These are phyloP conservation scores for Campopleginae sp. DNA, from an alignment of 2,888 invertebrate species.

Conservation along the genomic window DNA sequence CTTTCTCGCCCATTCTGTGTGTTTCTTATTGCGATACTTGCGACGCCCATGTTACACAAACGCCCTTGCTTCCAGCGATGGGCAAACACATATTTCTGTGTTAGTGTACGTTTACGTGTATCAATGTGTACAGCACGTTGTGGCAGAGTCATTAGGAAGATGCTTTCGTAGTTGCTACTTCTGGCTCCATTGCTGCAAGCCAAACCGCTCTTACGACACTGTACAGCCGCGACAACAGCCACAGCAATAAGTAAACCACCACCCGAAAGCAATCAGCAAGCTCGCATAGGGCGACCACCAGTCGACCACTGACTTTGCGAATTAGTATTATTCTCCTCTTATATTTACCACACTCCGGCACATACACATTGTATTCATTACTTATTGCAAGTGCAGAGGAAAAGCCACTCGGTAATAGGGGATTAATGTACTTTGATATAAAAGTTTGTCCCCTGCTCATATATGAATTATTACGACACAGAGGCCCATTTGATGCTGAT, in stretches of 20 bases:
- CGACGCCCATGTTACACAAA: slow-evolving; percentile 57
- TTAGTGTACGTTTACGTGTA: slow-evolving; percentile 24
- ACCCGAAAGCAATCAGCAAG: slow-evolving; percentile 52
- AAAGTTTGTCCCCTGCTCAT: neutral
- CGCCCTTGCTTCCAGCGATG: slow-evolving; percentile 37
- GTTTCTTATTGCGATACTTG: slow-evolving; percentile 51
- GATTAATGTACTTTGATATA: neutral
- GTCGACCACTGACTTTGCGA: slow-evolving; percentile 35
- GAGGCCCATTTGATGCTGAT: neutral
- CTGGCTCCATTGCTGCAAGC: slow-evolving; percentile 64
- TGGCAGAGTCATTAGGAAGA: slow-evolving; percentile 71
- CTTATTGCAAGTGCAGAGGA: neutral
- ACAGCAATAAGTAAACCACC: slow-evolving; percentile 57
- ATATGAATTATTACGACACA: neutral
- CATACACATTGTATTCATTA: slow-evolving; percentile 3
- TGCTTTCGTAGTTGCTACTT: slow-evolving; percentile 64
- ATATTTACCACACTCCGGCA: neutral
- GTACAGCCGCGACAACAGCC: slow-evolving; percentile 56
- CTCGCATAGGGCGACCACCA: slow-evolving; percentile 41
- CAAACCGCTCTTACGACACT: slow-evolving; percentile 67
- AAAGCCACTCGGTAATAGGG: neutral
- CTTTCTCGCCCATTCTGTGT: slow-evolving; percentile 57
- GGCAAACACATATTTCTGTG: slow-evolving; percentile 13
- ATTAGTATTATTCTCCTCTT: slow-evolving; percentile 44
- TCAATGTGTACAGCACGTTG: slow-evolving; percentile 48